Evolutionary conservation across 2,113 vertebrate genomes (phyloP), one percentile per base, ranked within the genome.

Genomic region (Chionis minor): DNA sequence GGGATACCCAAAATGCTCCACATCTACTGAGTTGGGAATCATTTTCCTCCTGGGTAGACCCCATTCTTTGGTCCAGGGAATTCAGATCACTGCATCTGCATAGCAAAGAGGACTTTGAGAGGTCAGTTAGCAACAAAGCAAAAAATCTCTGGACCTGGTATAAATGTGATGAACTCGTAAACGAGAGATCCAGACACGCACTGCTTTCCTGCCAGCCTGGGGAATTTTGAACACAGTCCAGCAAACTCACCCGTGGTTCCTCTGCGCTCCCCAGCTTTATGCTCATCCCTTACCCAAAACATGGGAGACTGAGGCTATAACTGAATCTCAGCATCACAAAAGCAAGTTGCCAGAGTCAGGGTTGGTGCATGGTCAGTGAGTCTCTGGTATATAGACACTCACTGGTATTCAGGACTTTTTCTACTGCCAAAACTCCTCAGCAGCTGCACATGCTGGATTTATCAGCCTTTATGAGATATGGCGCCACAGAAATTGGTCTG

Each of bases 401-500:
- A 12, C 8, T 80, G 58, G 24, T n/a, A 51, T 52, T 56, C 6
- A 24, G 49, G 56, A 11, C 63, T 88, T 92, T 91, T 87, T 84
- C 90, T 67, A 5, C 91, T 96, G 94, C 73, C 87, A 78, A 45
- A 89, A 87, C 26, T 51, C 72, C 75, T 87, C 82, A 81, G 95
- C 94, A 95, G 93, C 91, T 92, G 94, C 88, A 63, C 66, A 61
- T 44, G 40, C 70, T 52, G 87, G 84, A 93, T 96, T 97, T 96
- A 95, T 97, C 93, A 90, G 95, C 30, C 89, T 94, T 94, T 82
- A 96, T 88, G 96, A 96, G 85, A 89, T 94, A 89, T 88, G 72
- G 80, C 94, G 95, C 63, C 85, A 85, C 78, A 82, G 95, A 96
- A 97, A 97, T 89, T 96, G 97, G 71, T 86, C 81, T 96, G 96